Percentiles rank a stretch among this genome's conserved stretches.
Conservation (phyloP, 1,140 invertebrate species). For the Drosophila mauritiana region DNA sequence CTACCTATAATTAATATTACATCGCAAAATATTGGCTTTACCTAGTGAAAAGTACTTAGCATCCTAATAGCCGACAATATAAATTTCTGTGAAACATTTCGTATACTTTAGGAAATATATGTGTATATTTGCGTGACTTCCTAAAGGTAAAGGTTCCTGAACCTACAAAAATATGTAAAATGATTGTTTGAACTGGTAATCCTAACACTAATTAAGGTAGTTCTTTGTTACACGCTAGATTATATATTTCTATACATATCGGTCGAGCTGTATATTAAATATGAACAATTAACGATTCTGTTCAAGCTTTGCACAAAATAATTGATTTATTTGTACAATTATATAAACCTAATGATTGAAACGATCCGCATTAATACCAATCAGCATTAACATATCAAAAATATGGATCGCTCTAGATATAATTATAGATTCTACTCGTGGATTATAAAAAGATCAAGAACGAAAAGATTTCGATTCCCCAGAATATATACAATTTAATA, state of each 20-base stretch:
- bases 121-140: slow-evolving; percentile 42
- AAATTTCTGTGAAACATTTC: slow-evolving; percentile 77
- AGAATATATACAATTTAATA: slow-evolving; percentile 7
- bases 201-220: slow-evolving; percentile 41
- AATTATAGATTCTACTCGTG: not conserved
- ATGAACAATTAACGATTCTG: not conserved
- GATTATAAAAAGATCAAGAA: not conserved
- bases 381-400: not conserved
- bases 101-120: slow-evolving; percentile 65
- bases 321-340: not conserved
- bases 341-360: not conserved
- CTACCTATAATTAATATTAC: slow-evolving; percentile 34
- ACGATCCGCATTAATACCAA: not conserved
- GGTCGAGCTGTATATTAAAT: not conserved
- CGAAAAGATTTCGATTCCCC: not conserved
- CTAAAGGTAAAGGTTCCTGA: slow-evolving; percentile 24
- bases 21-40: slow-evolving; percentile 33
- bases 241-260: slow-evolving; percentile 21
- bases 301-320: not conserved
- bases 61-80: slow-evolving; percentile 69
- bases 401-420: not conserved
- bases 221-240: slow-evolving; percentile 4
- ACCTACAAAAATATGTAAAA: slow-evolving; percentile 66
- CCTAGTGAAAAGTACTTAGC: slow-evolving; percentile 43
- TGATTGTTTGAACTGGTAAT: slow-evolving; percentile 32